Conservation (phyloP, 2,888 invertebrate genomes). For the Morpho achilles region DNA sequence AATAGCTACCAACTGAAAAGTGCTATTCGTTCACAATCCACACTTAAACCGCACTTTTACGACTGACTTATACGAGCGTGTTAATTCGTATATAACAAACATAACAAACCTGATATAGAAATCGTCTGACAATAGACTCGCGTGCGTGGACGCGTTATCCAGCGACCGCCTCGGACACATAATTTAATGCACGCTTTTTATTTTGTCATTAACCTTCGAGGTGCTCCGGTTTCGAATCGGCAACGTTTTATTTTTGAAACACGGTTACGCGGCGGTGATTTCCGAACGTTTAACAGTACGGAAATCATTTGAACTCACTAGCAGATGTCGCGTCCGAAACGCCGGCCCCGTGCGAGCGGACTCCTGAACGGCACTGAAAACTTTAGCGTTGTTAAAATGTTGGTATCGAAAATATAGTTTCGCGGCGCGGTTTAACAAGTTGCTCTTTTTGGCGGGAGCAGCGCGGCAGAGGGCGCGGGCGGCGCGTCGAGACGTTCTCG, state of each 20-base stretch:
- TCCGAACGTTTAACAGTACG: slow-evolving; percentile 44
- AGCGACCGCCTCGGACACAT: slow-evolving; percentile 52
- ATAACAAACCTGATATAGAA: slow-evolving; percentile 15
- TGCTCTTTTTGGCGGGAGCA: slow-evolving; percentile 44
- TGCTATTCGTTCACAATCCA: not conserved
- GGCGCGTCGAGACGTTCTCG: slow-evolving; percentile 56
- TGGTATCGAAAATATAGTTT: slow-evolving; percentile 31
- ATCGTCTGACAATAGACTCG: slow-evolving; percentile 39
- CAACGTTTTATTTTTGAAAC: slow-evolving; percentile 75
- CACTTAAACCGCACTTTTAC: slow-evolving; percentile 8
- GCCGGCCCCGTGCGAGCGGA: slow-evolving; percentile 15
- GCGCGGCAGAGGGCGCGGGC: slow-evolving; percentile 52
- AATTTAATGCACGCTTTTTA: slow-evolving; percentile 70
- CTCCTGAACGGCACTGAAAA: slow-evolving; percentile 17
- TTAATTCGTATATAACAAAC: slow-evolving; percentile 4
- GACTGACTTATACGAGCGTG: slow-evolving; percentile 6
- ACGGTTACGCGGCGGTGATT: slow-evolving; percentile 63
- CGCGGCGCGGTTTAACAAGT: slow-evolving; percentile 40
- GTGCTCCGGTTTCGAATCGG: slow-evolving; percentile 74
- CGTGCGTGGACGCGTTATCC: slow-evolving; percentile 48
- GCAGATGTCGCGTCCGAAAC: slow-evolving; percentile 30
- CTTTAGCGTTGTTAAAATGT: slow-evolving; percentile 26
- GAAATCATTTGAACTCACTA: slow-evolving; percentile 38
- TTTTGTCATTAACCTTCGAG: slow-evolving; percentile 76
- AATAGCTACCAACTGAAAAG: not conserved